Evolutionary conservation across 2,888 invertebrate species (phyloP).

Genomic region (Rhagophthalmus giganteus): DNA sequence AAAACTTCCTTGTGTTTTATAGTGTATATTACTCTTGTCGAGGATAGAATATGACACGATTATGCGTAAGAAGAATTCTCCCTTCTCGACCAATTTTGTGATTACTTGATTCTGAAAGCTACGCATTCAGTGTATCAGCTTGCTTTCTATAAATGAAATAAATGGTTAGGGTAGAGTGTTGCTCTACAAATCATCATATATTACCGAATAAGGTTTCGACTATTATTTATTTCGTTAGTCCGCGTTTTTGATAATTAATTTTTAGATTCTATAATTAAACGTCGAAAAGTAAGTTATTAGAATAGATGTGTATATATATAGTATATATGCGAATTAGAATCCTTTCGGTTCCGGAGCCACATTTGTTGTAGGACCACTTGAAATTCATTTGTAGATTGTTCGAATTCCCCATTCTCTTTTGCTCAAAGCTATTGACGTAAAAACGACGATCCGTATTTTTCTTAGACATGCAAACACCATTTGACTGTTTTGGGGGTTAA

Average conservation of each 20-base stretch:
- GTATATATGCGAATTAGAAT: too few species aligned
- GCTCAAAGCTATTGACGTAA: conserved; percentile 16
- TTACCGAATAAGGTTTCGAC: conserved; percentile 20
- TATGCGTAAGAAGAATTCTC: conserved; percentile 48
- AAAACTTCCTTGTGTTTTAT: conserved; percentile 32
- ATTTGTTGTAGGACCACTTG: not conserved
- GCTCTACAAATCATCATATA: conserved; percentile 29
- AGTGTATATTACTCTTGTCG: conserved; percentile 35
- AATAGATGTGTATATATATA: not conserved
- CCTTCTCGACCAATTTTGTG: conserved; percentile 51
- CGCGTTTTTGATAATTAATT: not conserved
- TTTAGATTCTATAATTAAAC: not conserved
- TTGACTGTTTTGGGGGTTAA: conserved; percentile 30
- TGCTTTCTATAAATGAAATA: conserved; percentile 46
- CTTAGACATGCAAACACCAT: conserved; percentile 24
- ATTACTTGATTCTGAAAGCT: conserved; percentile 51
- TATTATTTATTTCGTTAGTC: conserved; percentile 19
- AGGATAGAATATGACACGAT: conserved; percentile 52
- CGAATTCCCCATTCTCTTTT: not conserved
- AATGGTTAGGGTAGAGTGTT: conserved; percentile 30
- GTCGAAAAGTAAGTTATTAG: too few species aligned
- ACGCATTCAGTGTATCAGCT: conserved; percentile 44
- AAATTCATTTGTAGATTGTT: not conserved
- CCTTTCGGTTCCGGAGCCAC: not conserved
- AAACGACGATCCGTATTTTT: conserved; percentile 17